These are phyloP conservation scores for Montipora capitata DNA, from an alignment of 92 coral and sea anemone genomes.

Conservation along the genomic window DNA sequence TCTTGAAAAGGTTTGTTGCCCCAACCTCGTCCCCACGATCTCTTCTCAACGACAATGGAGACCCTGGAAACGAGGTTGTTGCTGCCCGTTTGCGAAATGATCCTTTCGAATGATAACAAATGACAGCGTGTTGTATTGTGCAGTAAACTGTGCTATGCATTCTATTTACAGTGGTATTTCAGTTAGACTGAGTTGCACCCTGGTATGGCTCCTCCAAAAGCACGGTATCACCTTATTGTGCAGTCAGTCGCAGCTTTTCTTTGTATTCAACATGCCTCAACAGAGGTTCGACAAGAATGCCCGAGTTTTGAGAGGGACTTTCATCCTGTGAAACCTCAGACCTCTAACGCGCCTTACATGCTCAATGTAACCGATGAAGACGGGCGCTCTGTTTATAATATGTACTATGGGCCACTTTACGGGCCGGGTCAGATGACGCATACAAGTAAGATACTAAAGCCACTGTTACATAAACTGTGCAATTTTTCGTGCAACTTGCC, in stretches of 20 bases:
- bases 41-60: too few relatives aligned
- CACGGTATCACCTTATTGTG: background rate
- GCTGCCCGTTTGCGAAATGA: too few relatives aligned
- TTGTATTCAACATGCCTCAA: background rate
- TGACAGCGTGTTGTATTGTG: too few relatives aligned
- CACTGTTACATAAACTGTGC: too few relatives aligned
- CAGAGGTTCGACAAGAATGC: background rate
- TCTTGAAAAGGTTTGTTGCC: too few relatives aligned
- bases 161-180: background rate
- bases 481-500: too few relatives aligned
- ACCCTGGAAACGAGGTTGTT: too few relatives aligned
- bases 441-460: background rate
- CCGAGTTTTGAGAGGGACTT: constrained; percentile 11
- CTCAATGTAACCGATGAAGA: constrained; percentile 23
- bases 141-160: too few relatives aligned
- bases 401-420: background rate
- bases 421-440: background rate
- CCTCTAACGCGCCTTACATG: constrained; percentile 11
- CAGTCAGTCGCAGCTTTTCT: background rate
- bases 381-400: background rate
- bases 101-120: too few relatives aligned
- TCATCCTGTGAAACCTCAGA: constrained; percentile 24
- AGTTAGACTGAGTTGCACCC: background rate
- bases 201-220: background rate
- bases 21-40: too few relatives aligned